Base-by-base conservation (phyloP, 2,888 invertebrate genomes). In the Melangyna quadrimaculata region DNA sequence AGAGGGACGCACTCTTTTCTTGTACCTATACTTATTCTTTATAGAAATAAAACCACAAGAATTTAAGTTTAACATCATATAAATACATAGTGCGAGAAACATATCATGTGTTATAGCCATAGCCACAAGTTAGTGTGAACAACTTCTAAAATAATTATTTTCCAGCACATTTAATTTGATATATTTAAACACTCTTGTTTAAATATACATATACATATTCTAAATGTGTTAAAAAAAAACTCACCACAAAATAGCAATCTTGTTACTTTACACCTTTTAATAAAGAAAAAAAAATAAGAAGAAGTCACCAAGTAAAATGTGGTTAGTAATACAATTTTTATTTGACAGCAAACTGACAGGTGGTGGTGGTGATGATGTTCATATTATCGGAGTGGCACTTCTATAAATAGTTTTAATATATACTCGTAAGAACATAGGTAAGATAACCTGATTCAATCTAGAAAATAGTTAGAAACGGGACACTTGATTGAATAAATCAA, bases 91-190 rank as follows among this genome's bases (percentile, higher is more conserved):
- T 24, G 37, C 59, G 35, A 37, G 67, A 67, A 37, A 67, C 35
- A 65, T 35, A 48, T 67, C n/a, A n/a, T n/a, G n/a, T n/a, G n/a
- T n/a, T n/a, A n/a, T n/a, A n/a, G n/a, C n/a, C n/a, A 22, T 35
- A 24, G 67, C 67, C 67, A 67, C 67, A 67, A 51, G 14, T 45
- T 65, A 45, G 67, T 35, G 67, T 35, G 67, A 67, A 67, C 35
- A 67, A 35, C 22, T 51, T 35, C 67, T 67, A 51, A 22, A 35
- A 67, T 67, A 51, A 67, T 67, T 51, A 35, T 67, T 67, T 65
- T 67, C 67, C 67, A 67, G 67, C 67, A 51, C 22, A 67, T 67
- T 67, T 67, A 14, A 51, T 67, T 45, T 67, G 22, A 14, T 65
- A 45, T 45, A 19, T 8, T 45, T 45, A 7, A 55, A 10, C 17